Evolutionary conservation across 2,888 invertebrate species (phyloP), one percentile per base, ranked within the genome.

Genomic region (Eulithis prunata): DNA sequence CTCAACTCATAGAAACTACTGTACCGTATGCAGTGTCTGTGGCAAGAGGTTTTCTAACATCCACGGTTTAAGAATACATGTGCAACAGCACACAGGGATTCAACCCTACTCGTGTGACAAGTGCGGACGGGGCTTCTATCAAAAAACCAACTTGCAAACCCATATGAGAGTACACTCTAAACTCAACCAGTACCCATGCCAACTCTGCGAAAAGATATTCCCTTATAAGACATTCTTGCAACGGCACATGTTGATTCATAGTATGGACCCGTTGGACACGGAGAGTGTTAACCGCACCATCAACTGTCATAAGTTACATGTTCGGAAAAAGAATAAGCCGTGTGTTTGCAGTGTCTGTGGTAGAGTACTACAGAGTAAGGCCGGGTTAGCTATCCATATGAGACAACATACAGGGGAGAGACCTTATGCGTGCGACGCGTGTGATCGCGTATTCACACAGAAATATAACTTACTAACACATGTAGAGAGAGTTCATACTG

Each of bases 41-140:
- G 57, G 63, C 2, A 67, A 67, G 28, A 47, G 21, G 11, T 67
- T 67, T 11, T 49, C 52, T 0, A 67, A 61, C 1, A 21, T 38
- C 3, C 32, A 57, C 14, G 53, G 57, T 0, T 36, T 67, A 12
- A 57, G 47, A 12, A 63, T 46, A 8, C 67, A 67, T 46, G 28
- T 67, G 0, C 57, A 63, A 12, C 47, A 63, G 2, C 67, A 67
- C 12, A 67, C 67, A 0, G 67, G 67, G 1, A 57, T 61, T 3
- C 63, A 64, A 36, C 67, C 67, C 0, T 67, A 21, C 11, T 38
- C 60, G 1, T 67, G 67, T n/a, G 60, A 61, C 8, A 49, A 5
- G 0, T 67, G 67, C 7, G 67, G 63, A 1, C 28, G 67, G 14
- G 63, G 63, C 6, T 67, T 67, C 36, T 63, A 67, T 28, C 63